A percentile compares a stretch with the other conserved stretches of the same genome.
phyloP scores from a whole-genome alignment of 2,888 invertebrate genomes.

The Cosmia pyralina region DNA sequence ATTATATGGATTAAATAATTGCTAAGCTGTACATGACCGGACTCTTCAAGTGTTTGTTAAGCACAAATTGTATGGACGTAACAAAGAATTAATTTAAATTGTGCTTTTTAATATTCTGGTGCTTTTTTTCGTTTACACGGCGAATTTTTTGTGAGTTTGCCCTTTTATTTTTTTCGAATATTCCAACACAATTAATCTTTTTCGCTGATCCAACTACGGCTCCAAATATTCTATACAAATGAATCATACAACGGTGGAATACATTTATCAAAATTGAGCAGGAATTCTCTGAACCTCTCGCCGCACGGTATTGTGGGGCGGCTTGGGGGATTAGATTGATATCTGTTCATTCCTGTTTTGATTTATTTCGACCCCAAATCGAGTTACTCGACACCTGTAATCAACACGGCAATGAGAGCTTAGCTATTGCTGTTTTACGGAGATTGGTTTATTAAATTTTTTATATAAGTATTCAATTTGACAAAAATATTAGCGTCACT shows the following conservation, averaged over 20 bases:
- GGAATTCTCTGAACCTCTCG: slow-evolving; percentile 43
- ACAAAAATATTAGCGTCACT: not conserved
- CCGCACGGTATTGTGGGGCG: slow-evolving; percentile 39
- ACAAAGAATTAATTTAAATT: slow-evolving; percentile 17
- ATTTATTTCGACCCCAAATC: slow-evolving; percentile 56
- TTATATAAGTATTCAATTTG: not conserved
- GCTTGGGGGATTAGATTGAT: slow-evolving; percentile 57
- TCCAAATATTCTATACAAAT: slow-evolving; percentile 29
- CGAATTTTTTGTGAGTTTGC: not conserved
- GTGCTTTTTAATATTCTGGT: not conserved
- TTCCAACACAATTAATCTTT: slow-evolving; percentile 27
- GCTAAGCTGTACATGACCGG: slow-evolving; percentile 30
- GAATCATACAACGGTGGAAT: slow-evolving; percentile 22
- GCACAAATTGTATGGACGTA: slow-evolving; percentile 14
- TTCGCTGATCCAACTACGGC: slow-evolving; percentile 7
- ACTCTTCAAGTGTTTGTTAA: slow-evolving; percentile 16
- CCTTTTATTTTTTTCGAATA: not conserved
- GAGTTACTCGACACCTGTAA: slow-evolving; percentile 45
- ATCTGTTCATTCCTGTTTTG: slow-evolving; percentile 60
- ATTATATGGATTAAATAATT: slow-evolving; percentile 50
- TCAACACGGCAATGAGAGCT: slow-evolving; percentile 29
- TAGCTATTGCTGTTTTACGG: slow-evolving; percentile 7
- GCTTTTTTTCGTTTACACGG: slow-evolving; percentile 6
- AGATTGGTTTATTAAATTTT: slow-evolving; percentile 10
- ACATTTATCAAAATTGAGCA: slow-evolving; percentile 51